Evolutionary conservation across 2,113 vertebrate genomes (phyloP).

Genomic region (Oncorhynchus clarkii): DNA sequence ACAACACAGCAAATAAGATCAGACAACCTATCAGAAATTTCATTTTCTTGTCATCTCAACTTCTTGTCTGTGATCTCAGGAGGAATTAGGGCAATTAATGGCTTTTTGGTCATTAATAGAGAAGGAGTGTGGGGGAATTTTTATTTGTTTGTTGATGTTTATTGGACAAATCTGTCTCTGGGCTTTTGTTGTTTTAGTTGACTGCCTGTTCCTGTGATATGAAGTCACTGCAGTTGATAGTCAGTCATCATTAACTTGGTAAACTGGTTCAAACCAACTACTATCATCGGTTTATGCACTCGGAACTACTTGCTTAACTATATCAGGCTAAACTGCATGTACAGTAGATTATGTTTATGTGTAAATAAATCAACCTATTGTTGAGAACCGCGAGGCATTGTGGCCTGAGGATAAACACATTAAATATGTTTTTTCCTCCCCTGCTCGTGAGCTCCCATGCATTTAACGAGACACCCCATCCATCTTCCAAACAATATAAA

Average conservation of each 20-base stretch:
- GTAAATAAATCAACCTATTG: neutral
- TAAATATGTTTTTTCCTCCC: neutral
- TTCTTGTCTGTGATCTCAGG: constrained; percentile 52
- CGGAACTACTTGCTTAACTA: neutral
- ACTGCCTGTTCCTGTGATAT: neutral
- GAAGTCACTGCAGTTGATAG: neutral
- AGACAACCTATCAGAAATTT: constrained; percentile 58
- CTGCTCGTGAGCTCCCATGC: constrained; percentile 12
- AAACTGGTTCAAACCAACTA: neutral
- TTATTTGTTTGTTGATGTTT: constrained; percentile 62
- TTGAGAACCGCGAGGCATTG: neutral
- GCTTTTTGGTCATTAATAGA: constrained; percentile 57
- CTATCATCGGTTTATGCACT: no score
- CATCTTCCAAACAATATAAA: constrained; percentile 40
- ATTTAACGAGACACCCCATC: constrained; percentile 24
- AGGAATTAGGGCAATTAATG: constrained; percentile 53
- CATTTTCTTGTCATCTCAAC: constrained; percentile 46
- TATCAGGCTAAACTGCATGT: neutral
- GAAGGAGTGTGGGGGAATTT: constrained; percentile 36
- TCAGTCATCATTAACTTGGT: neutral
- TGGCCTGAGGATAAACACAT: neutral
- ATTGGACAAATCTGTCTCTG: constrained; percentile 41
- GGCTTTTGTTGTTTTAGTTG: constrained; percentile 7
- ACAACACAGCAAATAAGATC: constrained; percentile 57
- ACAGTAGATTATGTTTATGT: neutral